Base-by-base conservation (phyloP, 2,888 invertebrate species). In the Maniola hyperantus region DNA sequence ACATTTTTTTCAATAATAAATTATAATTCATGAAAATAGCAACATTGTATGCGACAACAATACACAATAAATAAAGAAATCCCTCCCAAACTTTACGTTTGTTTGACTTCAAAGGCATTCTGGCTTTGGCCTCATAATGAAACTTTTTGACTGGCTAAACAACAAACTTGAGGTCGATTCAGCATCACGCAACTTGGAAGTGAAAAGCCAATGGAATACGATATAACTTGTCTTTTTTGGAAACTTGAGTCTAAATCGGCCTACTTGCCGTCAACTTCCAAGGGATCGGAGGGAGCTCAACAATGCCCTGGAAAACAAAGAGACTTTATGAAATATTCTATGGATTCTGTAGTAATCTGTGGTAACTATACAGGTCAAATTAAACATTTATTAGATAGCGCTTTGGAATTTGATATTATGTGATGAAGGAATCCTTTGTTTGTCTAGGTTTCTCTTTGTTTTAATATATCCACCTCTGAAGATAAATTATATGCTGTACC, bases 181-280 rank as follows among this genome's bases (percentile, higher is more conserved):
- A 82, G 79, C 84, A 83, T 87, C 86, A 89, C 87, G 87, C 85
- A 82, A 84, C 80, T 85, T 80, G 76, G 75, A 80, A 83, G 83
- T 82, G 83, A 84, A 87, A 87, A 87, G 83, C 87, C 84, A 80
- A 82, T 76, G 81, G 82, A 83, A 83, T 86, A 86, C 83, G 81
- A 83, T 84, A 87, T 85, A 85, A 85, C 85, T 89, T 84, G 86
- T 84, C 83, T 84, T 85, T 87, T 88, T 88, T 81, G 77, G 73
- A 79, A 88, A 88, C 84, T 89, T 85, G 15, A 55, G 81, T 79
- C 80, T 78, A 84, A 83, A 87, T 86, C 83, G 83, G 79, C 80
- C 79, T 79, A 79, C 83, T 84, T 81, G 77, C 78, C 76, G 75
- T 80, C 76, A 86, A 85, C 81, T 88, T 88, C 79, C 79, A 78